Conservation (phyloP, 1,140 invertebrate species). For the Lycorma delicatula region DNA sequence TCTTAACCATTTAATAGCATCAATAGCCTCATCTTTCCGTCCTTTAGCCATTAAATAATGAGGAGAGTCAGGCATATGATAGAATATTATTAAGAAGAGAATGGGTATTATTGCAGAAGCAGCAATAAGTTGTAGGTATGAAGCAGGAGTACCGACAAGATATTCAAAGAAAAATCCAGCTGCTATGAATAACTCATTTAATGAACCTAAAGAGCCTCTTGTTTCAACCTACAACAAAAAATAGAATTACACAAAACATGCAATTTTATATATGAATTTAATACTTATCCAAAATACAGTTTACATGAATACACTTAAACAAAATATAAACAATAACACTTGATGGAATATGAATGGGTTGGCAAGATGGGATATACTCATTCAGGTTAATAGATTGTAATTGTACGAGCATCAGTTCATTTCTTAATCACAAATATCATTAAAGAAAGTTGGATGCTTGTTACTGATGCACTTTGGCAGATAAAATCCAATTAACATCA, state of each 20-base stretch:
- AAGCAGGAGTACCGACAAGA: conserved; percentile 58
- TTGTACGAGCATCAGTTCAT: no score
- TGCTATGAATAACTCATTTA: not conserved
- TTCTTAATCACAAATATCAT: no score
- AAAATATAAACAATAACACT: no score
- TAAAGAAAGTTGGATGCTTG: no score
- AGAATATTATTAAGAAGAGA: conserved; percentile 52
- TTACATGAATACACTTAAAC: no score
- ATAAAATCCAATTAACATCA: no score
- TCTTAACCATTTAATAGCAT: conserved; percentile 40
- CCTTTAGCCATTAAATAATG: conserved; percentile 55
- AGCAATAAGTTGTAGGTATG: conserved; percentile 56
- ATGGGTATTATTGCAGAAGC: conserved; percentile 48
- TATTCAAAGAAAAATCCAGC: conserved; percentile 70
- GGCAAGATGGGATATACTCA: no score
- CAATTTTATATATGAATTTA: not conserved
- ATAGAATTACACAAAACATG: not conserved
- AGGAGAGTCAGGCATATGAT: conserved; percentile 69
- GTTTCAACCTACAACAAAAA: not conserved
- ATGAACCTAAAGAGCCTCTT: not conserved
- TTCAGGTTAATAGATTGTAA: no score
- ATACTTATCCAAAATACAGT: not conserved
- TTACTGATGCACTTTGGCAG: no score
- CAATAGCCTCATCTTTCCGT: conserved; percentile 47
- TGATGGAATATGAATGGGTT: no score